Base-by-base conservation (phyloP, 2,113 vertebrate species). In the Tetraodon nigroviridis region DNA sequence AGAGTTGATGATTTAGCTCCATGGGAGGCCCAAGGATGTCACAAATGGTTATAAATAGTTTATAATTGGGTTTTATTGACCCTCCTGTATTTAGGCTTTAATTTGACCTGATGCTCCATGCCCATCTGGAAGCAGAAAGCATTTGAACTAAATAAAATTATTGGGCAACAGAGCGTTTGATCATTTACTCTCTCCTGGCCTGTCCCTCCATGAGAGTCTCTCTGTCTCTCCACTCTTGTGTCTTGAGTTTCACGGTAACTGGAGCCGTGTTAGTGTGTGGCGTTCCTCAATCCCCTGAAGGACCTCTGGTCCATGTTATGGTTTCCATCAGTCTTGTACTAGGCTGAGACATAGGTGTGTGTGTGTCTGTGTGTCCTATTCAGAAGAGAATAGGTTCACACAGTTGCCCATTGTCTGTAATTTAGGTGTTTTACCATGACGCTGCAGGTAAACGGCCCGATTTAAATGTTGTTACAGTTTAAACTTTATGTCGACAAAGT, bases 181-280 rank as follows among this genome's bases (percentile, higher is more conserved):
- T 66, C 52, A 69, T 18, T 27, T 40, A 17, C 40, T 49, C 57
- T 21, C 48, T 64, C 53, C 47, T 37, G 50, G 54, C 67, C 62
- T 67, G 55, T 67, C 55, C n/a, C 64, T 74, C 69, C 78, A 63
- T 58, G 53, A 49, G 68, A 65, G 70, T 71, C 61, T 64, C 53
- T 64, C 58, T 57, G 58, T 71, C 80, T 82, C 68, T 64, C 55
- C 59, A 55, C 60, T 75, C 71, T 67, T 67, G 65, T 60, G 83
- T 80, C 74, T 88, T 77, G 61, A 70, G 75, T 90, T 89, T 78
- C 84, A 83, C 68, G 56, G 87, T 85, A 90, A 88, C 85, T 68
- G 49, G 82, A 89, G 76, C 81, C 6, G 50, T 75, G 80, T 79
- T 84, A 67, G 80, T 83, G 81, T 81, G 84, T 81, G 70, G 79